Evolutionary conservation across 2,797 vertebrate species (phyloP).

Genomic region (Amblyraja radiata): DNA sequence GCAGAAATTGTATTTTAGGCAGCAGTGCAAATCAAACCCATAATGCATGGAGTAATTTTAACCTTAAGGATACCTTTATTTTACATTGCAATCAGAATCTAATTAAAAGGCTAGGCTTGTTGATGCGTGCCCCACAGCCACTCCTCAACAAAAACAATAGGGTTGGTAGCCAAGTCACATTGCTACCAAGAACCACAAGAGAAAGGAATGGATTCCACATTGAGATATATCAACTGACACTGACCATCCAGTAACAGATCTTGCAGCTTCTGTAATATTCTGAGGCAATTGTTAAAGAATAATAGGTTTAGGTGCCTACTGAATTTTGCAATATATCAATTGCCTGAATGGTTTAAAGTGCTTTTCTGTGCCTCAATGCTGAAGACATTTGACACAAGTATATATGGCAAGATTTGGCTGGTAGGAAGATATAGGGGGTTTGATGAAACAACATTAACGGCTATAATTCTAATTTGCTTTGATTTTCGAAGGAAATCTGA

Average conservation of each 20-base stretch:
- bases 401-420: neutral
- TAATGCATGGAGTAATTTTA: neutral
- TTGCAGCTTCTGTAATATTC: neutral
- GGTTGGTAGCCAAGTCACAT: neutral
- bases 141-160: neutral
- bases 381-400: neutral
- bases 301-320: neutral
- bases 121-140: neutral
- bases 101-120: neutral
- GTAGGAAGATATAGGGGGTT: neutral
- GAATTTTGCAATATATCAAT: neutral
- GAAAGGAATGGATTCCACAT: neutral
- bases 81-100: neutral
- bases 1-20: neutral
- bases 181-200: constrained; percentile 12
- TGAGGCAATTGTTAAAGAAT: neutral
- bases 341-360: neutral
- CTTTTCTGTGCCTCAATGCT: neutral
- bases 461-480: neutral
- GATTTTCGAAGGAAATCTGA: neutral
- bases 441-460: neutral
- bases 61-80: constrained; percentile 5
- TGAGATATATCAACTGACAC: neutral
- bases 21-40: neutral
- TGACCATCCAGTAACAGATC: neutral